These are phyloP conservation scores for Pocillopora damicornis DNA, from an alignment of 64 coral and sea anemone species.

Conservation along the genomic window DNA sequence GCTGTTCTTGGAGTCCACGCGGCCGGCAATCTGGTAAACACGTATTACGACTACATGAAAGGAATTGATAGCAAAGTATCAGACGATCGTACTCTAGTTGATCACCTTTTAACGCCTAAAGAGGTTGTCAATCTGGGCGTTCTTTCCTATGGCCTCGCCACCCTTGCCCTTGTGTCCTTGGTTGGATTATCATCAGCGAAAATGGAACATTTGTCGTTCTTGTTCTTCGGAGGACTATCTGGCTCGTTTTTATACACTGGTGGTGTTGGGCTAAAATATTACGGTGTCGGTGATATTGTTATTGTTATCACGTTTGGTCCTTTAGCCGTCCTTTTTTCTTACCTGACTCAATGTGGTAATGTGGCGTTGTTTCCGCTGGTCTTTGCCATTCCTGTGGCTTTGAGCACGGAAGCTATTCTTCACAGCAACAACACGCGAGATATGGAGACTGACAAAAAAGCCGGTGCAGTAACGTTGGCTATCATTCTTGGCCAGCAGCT, in stretches of 20 bases:
- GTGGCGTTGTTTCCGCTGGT: slow-evolving; percentile 64
- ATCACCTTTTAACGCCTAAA: slow-evolving; percentile 79
- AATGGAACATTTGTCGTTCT: slow-evolving; percentile 87
- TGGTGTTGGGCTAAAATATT: slow-evolving; percentile 93
- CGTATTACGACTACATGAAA: slow-evolving; percentile 96
- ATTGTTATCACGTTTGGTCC: slow-evolving; percentile 97
- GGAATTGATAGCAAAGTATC: slow-evolving; percentile 95
- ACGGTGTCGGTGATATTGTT: slow-evolving; percentile 93
- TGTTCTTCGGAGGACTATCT: slow-evolving; percentile 97
- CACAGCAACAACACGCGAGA: slow-evolving; percentile 98
- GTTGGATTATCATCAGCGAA: slow-evolving; percentile 81
- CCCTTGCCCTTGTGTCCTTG: slow-evolving; percentile 65
- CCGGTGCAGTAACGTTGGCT: slow-evolving; percentile 85
- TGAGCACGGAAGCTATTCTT: slow-evolving; percentile 93
- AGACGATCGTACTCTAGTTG: slow-evolving; percentile 94
- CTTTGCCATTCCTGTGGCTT: slow-evolving; percentile 78
- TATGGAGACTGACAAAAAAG: slow-evolving; percentile 69
- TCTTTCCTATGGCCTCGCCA: slow-evolving; percentile 63
- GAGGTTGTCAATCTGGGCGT: slow-evolving; percentile 93
- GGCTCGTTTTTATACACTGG: slow-evolving; percentile 99
- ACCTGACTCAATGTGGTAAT: slow-evolving; percentile 77
- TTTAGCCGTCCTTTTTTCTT: slow-evolving; percentile 87
- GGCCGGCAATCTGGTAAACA: slow-evolving; percentile 93
- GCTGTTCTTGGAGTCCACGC: slow-evolving; percentile 91
- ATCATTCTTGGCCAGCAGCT: slow-evolving; percentile 75